phyloP scores from a whole-genome alignment of 2,888 invertebrate species.

The Agriotes lineatus region DNA sequence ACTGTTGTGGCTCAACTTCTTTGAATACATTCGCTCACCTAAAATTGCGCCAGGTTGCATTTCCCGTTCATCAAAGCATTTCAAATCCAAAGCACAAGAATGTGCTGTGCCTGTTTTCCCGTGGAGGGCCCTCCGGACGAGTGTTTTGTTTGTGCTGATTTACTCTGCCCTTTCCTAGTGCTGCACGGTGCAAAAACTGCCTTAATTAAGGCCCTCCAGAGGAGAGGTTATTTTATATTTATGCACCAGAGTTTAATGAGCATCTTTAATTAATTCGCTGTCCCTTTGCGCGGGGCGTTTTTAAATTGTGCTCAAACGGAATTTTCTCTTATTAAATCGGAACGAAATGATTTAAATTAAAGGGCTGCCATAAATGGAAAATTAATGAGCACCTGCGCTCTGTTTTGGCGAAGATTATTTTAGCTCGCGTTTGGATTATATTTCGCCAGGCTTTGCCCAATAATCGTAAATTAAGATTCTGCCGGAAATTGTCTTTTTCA shows the following conservation, averaged over 20 bases:
- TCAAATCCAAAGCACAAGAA: neutral
- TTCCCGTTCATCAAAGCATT: neutral
- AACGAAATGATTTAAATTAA: conserved; percentile 10
- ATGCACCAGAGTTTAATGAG: conserved; percentile 19
- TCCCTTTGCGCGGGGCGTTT: conserved; percentile 2
- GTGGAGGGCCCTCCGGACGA: neutral
- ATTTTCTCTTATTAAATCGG: conserved; percentile 4
- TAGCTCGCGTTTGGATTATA: neutral
- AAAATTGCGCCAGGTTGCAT: neutral
- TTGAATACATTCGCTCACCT: no score
- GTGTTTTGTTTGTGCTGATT: conserved; percentile 13
- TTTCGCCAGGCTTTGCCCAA: neutral
- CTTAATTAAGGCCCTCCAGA: conserved; percentile 23
- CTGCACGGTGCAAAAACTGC: conserved; percentile 14
- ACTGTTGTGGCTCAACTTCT: no score
- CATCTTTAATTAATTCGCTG: conserved; percentile 26
- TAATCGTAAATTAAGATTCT: neutral
- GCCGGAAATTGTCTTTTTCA: neutral
- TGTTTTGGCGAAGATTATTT: conserved; percentile 5
- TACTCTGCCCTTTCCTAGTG: neutral
- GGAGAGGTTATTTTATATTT: conserved; percentile 23
- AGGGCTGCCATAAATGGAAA: conserved; percentile 12
- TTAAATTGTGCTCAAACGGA: conserved; percentile 11
- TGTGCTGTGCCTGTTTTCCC: neutral
- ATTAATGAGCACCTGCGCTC: neutral